Conservation (phyloP, 1,140 invertebrate genomes). For the Caenorhabditis remanei region DNA sequence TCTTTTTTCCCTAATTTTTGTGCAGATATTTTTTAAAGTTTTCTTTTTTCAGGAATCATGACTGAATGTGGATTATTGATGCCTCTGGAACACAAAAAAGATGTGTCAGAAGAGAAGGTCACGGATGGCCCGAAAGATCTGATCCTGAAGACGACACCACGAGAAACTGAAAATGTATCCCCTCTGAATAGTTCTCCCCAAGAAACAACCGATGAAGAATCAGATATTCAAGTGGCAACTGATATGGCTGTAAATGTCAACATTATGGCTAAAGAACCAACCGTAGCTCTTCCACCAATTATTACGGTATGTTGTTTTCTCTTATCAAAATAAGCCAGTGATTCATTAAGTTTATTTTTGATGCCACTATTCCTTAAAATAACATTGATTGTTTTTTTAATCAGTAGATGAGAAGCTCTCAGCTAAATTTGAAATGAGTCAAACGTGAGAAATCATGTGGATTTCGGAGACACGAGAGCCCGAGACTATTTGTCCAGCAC, state of each 20-base stretch:
- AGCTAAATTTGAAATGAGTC: not conserved
- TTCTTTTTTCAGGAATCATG: not conserved
- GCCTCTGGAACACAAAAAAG: conserved; percentile 17
- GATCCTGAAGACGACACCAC: not conserved
- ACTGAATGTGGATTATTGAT: conserved; percentile 13
- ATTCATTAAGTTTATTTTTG: not conserved
- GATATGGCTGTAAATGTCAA: not conserved
- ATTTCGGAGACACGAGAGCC: not conserved
- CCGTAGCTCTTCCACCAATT: not conserved
- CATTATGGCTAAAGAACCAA: not conserved
- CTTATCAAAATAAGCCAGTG: too few species aligned
- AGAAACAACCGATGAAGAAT: conserved; percentile 51
- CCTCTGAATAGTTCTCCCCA: not conserved
- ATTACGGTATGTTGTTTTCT: not conserved
- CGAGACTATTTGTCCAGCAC: conserved; percentile 37
- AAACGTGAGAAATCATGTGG: conserved; percentile 14
- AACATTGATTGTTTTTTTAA: not conserved
- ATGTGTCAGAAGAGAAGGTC: not conserved
- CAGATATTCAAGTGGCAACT: not conserved
- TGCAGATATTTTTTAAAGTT: not conserved
- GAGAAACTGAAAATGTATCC: conserved; percentile 24
- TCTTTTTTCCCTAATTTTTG: not conserved
- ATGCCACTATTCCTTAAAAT: not conserved
- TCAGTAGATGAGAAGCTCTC: not conserved
- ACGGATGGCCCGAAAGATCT: not conserved